phyloP scores from a whole-genome alignment of 2,797 vertebrate genomes.

The Sebastes cheni region DNA sequence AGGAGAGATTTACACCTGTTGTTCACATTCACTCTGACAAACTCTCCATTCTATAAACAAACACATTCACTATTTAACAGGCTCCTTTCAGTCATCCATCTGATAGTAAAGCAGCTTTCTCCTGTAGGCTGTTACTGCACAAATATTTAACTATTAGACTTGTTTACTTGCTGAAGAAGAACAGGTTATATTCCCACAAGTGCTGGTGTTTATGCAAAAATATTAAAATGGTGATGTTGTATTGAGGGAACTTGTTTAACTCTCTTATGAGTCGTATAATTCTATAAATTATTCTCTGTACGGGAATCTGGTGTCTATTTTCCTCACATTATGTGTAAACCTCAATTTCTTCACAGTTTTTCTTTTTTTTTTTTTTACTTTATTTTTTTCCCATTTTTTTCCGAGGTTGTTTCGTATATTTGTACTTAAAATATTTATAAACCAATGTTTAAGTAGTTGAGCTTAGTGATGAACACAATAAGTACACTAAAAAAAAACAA shows the following conservation, averaged over 20 bases:
- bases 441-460: too few relatives aligned
- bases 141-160: neutral
- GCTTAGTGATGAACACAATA: too few relatives aligned
- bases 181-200: neutral
- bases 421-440: too few relatives aligned
- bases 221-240: neutral
- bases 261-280: neutral
- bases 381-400: too few relatives aligned
- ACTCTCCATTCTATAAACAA: neutral
- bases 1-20: neutral
- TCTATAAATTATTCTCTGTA: neutral
- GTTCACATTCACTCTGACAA: neutral
- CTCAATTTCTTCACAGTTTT: neutral
- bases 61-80: neutral
- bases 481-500: too few relatives aligned
- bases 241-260: neutral
- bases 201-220: neutral
- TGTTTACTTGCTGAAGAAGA: neutral
- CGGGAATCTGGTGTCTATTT: neutral
- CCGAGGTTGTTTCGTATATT: too few relatives aligned
- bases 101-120: too few relatives aligned
- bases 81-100: too few relatives aligned
- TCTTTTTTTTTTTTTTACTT: too few relatives aligned
- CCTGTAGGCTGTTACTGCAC: neutral
- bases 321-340: neutral